A percentile compares a stretch with the other conserved stretches of the same genome.
phyloP scores from a whole-genome alignment of 1,140 invertebrate genomes.

The Fopius arisanus region DNA sequence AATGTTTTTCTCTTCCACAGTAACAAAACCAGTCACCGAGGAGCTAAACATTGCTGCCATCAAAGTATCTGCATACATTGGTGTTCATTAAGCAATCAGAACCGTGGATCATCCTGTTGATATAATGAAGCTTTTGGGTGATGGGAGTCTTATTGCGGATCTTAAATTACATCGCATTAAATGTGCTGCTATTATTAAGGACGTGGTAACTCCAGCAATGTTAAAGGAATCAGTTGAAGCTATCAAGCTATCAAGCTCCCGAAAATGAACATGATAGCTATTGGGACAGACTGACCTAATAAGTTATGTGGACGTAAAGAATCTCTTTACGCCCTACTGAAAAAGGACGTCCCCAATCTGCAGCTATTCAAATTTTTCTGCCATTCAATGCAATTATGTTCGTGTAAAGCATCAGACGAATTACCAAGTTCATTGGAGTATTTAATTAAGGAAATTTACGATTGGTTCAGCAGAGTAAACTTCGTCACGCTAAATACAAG shows the following conservation, averaged over 20 bases:
- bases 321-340: slow-evolving; percentile 34
- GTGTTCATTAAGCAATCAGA: slow-evolving; percentile 30
- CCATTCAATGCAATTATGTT: slow-evolving; percentile 39
- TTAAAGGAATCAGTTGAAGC: slow-evolving; percentile 34
- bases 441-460: slow-evolving; percentile 36
- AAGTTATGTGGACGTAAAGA: slow-evolving; percentile 38
- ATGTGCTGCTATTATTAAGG: slow-evolving; percentile 34
- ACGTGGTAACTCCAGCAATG: slow-evolving; percentile 31
- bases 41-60: no score
- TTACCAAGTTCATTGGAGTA: slow-evolving; percentile 39
- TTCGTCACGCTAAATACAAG: slow-evolving; percentile 32
- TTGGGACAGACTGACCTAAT: slow-evolving; percentile 50
- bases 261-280: slow-evolving; percentile 45
- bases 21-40: no score
- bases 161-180: slow-evolving; percentile 36
- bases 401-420: slow-evolving; percentile 37
- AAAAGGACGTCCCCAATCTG: slow-evolving; percentile 31
- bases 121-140: slow-evolving; percentile 29
- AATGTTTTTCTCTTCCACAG: no score
- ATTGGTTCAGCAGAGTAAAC: slow-evolving; percentile 37
- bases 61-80: no score
- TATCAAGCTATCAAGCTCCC: slow-evolving; percentile 27
- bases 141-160: slow-evolving; percentile 26
- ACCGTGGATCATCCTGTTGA: slow-evolving; percentile 36
- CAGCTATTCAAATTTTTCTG: slow-evolving; percentile 35